phyloP scores from a whole-genome alignment of 1,140 invertebrate genomes.

The Mercenaria mercenaria region DNA sequence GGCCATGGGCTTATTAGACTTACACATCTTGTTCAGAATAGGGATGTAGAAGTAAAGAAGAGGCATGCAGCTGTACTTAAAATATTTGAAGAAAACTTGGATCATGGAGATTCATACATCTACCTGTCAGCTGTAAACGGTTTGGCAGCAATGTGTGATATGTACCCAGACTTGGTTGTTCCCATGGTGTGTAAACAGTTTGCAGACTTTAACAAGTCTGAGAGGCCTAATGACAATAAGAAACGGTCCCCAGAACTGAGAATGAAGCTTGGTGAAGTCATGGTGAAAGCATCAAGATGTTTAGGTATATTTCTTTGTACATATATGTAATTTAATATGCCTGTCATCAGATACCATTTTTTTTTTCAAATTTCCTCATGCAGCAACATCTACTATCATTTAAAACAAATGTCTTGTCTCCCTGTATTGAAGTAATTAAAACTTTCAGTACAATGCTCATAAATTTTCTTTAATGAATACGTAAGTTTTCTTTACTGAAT shows the following conservation, averaged over 20 bases:
- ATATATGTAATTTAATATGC: neutral
- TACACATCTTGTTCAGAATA: constrained; percentile 90
- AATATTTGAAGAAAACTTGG: constrained; percentile 90
- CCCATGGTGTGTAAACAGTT: constrained; percentile 89
- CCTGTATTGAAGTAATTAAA: too few species aligned
- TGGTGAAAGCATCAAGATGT: constrained; percentile 91
- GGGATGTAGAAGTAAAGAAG: constrained; percentile 89
- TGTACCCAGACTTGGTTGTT: constrained; percentile 90
- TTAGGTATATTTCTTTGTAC: constrained; percentile 88
- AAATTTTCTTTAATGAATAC: too few species aligned
- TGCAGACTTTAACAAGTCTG: constrained; percentile 81
- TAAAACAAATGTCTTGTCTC: too few species aligned
- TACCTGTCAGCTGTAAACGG: constrained; percentile 93
- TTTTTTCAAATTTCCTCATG: too few species aligned
- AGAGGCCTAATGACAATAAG: constrained; percentile 38
- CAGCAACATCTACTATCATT: too few species aligned
- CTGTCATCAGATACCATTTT: too few species aligned
- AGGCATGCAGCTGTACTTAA: constrained; percentile 90
- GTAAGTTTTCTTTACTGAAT: too few species aligned
- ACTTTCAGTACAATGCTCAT: too few species aligned
- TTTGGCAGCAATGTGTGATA: constrained; percentile 89
- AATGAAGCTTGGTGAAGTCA: constrained; percentile 93
- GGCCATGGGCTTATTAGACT: constrained; percentile 93
- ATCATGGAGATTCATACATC: constrained; percentile 93
- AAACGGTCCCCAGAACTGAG: constrained; percentile 87